phyloP scores from a whole-genome alignment of 1,140 invertebrate species.

The Trinorchestia longiramus region DNA sequence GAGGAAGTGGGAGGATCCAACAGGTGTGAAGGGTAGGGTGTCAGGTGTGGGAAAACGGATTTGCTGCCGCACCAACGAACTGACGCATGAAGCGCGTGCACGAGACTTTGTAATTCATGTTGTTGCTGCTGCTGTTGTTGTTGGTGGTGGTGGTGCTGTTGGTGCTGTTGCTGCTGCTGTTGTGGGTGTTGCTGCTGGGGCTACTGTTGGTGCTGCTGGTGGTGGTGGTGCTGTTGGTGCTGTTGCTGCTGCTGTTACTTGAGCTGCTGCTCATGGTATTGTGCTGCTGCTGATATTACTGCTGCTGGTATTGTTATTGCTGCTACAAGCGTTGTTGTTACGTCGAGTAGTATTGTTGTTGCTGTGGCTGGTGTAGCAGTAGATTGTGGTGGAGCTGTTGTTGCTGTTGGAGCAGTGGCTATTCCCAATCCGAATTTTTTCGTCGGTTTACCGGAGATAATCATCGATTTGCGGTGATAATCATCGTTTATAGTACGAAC shows the following conservation, averaged over 20 bases:
- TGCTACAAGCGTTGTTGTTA: neutral
- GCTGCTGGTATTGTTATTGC: neutral
- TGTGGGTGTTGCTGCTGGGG: too few species aligned
- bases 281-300: neutral
- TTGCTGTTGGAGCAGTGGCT: too few species aligned
- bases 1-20: conserved; percentile 4
- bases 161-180: neutral
- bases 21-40: neutral
- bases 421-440: too few species aligned
- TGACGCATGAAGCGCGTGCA: neutral
- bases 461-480: too few species aligned
- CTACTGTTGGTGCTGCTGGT: neutral
- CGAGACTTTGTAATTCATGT: neutral
- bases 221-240: neutral
- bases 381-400: too few species aligned
- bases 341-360: too few species aligned
- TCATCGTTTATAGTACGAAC: too few species aligned
- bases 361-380: too few species aligned
- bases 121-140: neutral
- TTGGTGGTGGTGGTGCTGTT: neutral
- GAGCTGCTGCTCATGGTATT: too few species aligned
- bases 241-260: neutral
- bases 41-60: conserved; percentile 34
- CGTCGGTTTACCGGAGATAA: too few species aligned
- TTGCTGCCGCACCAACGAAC: neutral